Base-by-base conservation (phyloP, 2,888 invertebrate species). In the Hyppa rectilinea region DNA sequence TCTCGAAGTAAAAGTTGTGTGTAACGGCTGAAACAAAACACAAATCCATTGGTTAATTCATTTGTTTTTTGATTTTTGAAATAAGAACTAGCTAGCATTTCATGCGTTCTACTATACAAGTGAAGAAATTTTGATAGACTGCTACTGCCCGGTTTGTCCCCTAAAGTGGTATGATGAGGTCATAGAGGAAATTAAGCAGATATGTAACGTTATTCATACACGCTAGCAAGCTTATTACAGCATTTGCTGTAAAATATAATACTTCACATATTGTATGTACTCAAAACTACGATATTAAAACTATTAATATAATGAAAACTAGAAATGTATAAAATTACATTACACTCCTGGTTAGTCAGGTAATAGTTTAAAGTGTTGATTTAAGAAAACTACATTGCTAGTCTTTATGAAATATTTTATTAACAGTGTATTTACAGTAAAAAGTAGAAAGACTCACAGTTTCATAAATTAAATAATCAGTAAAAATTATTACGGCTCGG, bases 1-100 rank as follows among this genome's bases (percentile, higher is more conserved):
- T 43, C 9, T 40, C 71, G 52, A 67, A 78, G 34, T 53, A 49
- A 43, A 36, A 72, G 0, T 7, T 10, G 20, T 59, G 45, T 23
- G 17, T 50, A 1, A 56, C 29, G 9, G 1, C 81, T 81, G 78
- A n/a, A 81, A 81, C n/a, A 50, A 38, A 45, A 53, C 9, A 55
- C 0, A 53, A 14, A 40, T 12, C 4, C 7, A 12, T 17, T 9
- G 0, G 4, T 40, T 34, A 45, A 5, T n/a, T 6, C 29, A 0
- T 43, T 29, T 1, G 0, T 20, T 34, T 45, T 29, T 5, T 36
- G 17, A 10, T 10, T 12, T 23, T 14, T 34, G 9, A 7, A 17
- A n/a, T 2, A 17, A 52, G 14, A 20, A 14, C 14, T 10, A 31
- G 34, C n/a, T 4, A 5, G 23, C 6, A 29, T 63, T 59, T 38